A percentile compares a stretch with the other conserved stretches of the same genome.
phyloP scores from a whole-genome alignment of 2,888 invertebrate genomes.

The Cabera pusaria region DNA sequence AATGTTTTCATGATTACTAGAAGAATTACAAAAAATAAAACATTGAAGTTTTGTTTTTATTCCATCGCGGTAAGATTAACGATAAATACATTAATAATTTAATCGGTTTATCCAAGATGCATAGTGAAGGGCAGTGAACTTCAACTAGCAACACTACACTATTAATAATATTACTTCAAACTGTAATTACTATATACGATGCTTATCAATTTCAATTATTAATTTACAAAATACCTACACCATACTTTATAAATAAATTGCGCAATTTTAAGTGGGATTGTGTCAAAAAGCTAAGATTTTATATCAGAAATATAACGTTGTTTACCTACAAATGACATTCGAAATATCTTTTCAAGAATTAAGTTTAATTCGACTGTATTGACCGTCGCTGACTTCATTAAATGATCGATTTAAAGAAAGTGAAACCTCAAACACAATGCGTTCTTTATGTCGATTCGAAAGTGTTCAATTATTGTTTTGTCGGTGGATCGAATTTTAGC shows the following conservation, averaged over 20 bases:
- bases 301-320: no score
- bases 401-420: conserved; percentile 28
- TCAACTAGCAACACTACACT: not conserved
- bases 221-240: no score
- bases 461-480: conserved; percentile 27
- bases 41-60: conserved; percentile 13
- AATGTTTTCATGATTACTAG: no score
- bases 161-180: conserved; percentile 4
- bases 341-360: no score
- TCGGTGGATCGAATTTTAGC: conserved; percentile 24
- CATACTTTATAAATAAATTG: conserved; percentile 1
- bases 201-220: conserved; percentile 9
- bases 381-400: no score
- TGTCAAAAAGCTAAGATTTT: no score
- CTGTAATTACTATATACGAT: conserved; percentile 3
- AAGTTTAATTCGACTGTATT: no score
- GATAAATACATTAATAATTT: conserved; percentile 13
- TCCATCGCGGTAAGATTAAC: conserved; percentile 12
- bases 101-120: conserved; percentile 16
- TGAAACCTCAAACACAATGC: conserved; percentile 25
- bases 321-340: no score
- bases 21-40: conserved; percentile 5
- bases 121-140: conserved; percentile 18
- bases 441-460: conserved; percentile 32
- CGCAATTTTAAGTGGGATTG: no score